Evolutionary conservation across 2,797 vertebrate species (phyloP), one percentile per base, ranked within the genome.

Genomic region (Nannoperca obscura): DNA sequence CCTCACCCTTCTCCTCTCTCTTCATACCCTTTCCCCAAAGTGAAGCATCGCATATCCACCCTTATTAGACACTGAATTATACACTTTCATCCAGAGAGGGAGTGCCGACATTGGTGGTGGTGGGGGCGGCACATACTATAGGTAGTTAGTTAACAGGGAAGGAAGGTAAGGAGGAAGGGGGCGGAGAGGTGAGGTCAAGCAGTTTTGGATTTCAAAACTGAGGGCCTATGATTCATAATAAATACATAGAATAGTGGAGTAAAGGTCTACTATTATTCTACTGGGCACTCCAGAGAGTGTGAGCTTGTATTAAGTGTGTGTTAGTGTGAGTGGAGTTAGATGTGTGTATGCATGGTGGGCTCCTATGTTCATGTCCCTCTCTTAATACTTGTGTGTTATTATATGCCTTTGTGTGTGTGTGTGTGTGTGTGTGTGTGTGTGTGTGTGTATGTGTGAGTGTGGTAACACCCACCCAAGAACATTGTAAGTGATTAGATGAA

Each of bases 401-500:
- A 60, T 71, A 38, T 74, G 58, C 32, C 52, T 46, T 53, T 80
- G 60, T 73, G 34, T 50, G 62, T 77, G 46, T 75, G 76, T 58
- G 36, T 59, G 67, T 14, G 53, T 0, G 57, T n/a, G 24, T 55
- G 71, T 14, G 53, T 0, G 57, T n/a, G 24, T 55, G 71, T 14
- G 53, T 0, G 57, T n/a, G 24, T 55, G 71, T 14, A 47, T 0
- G 57, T n/a, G 24, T 55, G 71, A 0, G 57, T n/a, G 24, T 55
- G 71, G 58, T 67, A 72, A 67, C 71, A 77, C 58, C 58, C 61
- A 1, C 55, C 74, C 36, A 65, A 63, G 86, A 86, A 85, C 87
- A 89, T 68, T 50, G 62, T 90, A 90, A 91, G 87, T 91, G 87
- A 91, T 88, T 87, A 81, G 81, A 87, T 82, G 86, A 86, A 81